These are phyloP conservation scores for Phymorhynchus buccinoides DNA, from an alignment of 1,140 invertebrate species.

Conservation along the genomic window DNA sequence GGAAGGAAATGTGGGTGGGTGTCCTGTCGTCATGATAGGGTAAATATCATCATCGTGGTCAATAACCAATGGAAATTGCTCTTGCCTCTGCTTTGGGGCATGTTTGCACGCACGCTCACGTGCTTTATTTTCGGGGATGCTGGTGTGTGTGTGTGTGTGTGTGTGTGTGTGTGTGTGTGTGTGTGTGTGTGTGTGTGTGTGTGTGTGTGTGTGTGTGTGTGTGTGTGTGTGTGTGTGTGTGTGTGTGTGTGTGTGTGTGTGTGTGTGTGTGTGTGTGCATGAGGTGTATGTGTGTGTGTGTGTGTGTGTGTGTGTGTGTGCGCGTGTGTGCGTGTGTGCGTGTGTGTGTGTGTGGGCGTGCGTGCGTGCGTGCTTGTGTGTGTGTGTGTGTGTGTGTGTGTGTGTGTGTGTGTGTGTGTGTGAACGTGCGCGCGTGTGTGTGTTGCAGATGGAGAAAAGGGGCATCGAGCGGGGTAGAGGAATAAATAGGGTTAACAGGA, in stretches of 20 bases:
- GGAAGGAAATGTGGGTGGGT: not conserved
- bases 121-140: no score
- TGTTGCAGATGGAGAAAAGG: no score
- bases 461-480: no score
- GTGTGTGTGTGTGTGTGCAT: no score
- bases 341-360: conserved; percentile 1
- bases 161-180: not conserved
- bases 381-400: conserved; percentile 4
- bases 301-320: not conserved
- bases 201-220: conserved; percentile 10
- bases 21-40: not conserved
- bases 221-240: not conserved
- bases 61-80: not conserved
- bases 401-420: not conserved
- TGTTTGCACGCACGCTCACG: not conserved
- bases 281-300: not conserved
- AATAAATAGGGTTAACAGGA: not conserved
- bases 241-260: not conserved
- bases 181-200: not conserved
- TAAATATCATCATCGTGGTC: not conserved
- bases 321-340: no score
- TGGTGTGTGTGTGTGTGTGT: conserved; percentile 9
- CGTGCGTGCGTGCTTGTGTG: not conserved
- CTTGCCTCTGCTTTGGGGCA: not conserved
- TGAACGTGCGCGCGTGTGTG: not conserved